Percentiles rank a stretch among this genome's conserved stretches.
Conservation (phyloP, 2,797 vertebrate species). For the Lutjanus campechanus region DNA sequence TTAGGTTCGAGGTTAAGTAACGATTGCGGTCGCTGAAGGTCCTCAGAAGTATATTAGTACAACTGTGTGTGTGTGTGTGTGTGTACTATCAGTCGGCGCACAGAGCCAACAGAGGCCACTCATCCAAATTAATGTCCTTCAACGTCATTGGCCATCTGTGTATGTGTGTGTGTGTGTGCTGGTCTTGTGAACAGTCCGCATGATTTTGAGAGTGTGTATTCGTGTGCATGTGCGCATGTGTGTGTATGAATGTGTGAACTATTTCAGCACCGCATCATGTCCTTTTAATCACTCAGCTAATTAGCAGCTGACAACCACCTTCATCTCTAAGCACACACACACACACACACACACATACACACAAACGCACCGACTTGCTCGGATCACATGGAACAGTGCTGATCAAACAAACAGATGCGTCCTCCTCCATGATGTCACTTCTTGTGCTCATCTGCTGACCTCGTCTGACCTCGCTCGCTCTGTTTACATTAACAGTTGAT, state of each 20-base stretch:
- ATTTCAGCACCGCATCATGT: slow-evolving; percentile 38
- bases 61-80: slow-evolving; percentile 15
- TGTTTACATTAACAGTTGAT: slow-evolving; percentile 30
- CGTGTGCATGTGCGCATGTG: not conserved
- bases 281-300: slow-evolving; percentile 55
- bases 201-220: slow-evolving; percentile 23
- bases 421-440: slow-evolving; percentile 74
- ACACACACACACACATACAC: not conserved
- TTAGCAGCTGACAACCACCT: slow-evolving; percentile 46
- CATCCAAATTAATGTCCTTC: slow-evolving; percentile 69
- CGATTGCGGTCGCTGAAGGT: not conserved
- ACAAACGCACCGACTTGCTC: not conserved
- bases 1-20: slow-evolving; percentile 35
- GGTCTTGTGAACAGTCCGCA: slow-evolving; percentile 14
- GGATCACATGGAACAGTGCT: slow-evolving; percentile 66
- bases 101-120: slow-evolving; percentile 48
- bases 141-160: slow-evolving; percentile 59
- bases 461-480: slow-evolving; percentile 44
- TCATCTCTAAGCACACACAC: slow-evolving; percentile 13
- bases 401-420: slow-evolving; percentile 75
- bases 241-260: slow-evolving; percentile 19
- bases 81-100: slow-evolving; percentile 11
- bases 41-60: slow-evolving; percentile 36
- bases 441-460: slow-evolving; percentile 52
- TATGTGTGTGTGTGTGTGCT: slow-evolving; percentile 11